phyloP scores from a whole-genome alignment of 2,888 invertebrate species.

The Alloscopus bannaensis region DNA sequence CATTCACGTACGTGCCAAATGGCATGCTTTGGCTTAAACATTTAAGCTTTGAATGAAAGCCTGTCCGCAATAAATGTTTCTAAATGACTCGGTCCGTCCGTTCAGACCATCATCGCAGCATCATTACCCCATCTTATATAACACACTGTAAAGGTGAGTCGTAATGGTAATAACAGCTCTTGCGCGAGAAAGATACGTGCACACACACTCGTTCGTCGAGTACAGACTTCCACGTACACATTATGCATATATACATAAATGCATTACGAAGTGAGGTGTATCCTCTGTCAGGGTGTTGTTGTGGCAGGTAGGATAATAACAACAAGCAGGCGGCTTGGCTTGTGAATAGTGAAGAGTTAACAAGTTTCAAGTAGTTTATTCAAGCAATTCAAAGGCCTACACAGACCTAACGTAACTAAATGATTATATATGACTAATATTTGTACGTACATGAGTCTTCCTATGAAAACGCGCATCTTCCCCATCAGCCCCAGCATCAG shows the following conservation, averaged over 20 bases:
- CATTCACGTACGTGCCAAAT: slow-evolving; percentile 59
- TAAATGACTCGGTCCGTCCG: slow-evolving; percentile 50
- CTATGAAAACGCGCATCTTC: slow-evolving; percentile 28
- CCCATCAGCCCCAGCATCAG: slow-evolving; percentile 8
- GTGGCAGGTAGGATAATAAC: slow-evolving; percentile 52
- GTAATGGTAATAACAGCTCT: slow-evolving; percentile 5
- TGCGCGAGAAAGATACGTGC: background rate
- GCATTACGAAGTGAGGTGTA: background rate
- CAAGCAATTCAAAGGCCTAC: slow-evolving; percentile 38
- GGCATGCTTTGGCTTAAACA: slow-evolving; percentile 56
- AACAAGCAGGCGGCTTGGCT: slow-evolving; percentile 22
- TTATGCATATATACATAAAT: no score
- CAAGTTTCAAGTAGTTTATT: slow-evolving; percentile 59
- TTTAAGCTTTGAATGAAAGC: slow-evolving; percentile 58
- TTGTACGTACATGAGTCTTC: slow-evolving; percentile 47
- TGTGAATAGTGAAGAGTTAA: slow-evolving; percentile 54
- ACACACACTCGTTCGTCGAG: background rate
- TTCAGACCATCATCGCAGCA: slow-evolving; percentile 44
- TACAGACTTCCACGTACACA: background rate
- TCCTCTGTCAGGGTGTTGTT: slow-evolving; percentile 12
- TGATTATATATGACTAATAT: slow-evolving; percentile 51
- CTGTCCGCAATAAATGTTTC: slow-evolving; percentile 58
- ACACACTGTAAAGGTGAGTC: slow-evolving; percentile 16
- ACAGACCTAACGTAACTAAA: slow-evolving; percentile 34
- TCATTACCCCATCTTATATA: slow-evolving; percentile 29